Conservation (phyloP, 2,888 invertebrate species). For the Limnephilus marmoratus region DNA sequence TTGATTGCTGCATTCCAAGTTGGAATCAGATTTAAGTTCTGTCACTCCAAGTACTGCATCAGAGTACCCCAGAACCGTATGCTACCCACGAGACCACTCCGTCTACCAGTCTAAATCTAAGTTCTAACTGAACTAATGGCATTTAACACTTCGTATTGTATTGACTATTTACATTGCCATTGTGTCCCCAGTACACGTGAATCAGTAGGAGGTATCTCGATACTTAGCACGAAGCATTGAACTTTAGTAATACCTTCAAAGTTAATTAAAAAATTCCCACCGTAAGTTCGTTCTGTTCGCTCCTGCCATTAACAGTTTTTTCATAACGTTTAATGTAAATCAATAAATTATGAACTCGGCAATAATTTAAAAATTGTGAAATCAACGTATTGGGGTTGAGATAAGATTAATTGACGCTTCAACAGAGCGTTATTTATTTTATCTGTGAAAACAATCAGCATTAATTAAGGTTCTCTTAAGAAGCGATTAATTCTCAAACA, state of each 20-base stretch:
- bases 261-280: neutral
- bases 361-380: neutral
- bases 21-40: neutral
- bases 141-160: constrained; percentile 27
- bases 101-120: neutral
- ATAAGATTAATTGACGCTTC: neutral
- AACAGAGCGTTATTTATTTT: neutral
- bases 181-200: neutral
- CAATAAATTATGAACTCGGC: neutral
- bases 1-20: constrained; percentile 2
- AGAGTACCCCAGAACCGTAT: neutral
- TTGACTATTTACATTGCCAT: constrained; percentile 9
- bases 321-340: neutral
- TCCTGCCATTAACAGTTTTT: neutral
- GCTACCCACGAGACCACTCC: constrained; percentile 9
- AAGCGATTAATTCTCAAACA: neutral
- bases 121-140: neutral
- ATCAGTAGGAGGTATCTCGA: neutral
- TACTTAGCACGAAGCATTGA: neutral
- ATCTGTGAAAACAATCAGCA: neutral
- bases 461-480: neutral
- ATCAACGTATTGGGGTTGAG: neutral
- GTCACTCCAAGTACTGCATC: neutral
- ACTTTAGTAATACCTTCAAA: neutral
- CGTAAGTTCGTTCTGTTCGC: neutral